phyloP scores from a whole-genome alignment of 2,888 invertebrate genomes.

The Cantharis rufa region DNA sequence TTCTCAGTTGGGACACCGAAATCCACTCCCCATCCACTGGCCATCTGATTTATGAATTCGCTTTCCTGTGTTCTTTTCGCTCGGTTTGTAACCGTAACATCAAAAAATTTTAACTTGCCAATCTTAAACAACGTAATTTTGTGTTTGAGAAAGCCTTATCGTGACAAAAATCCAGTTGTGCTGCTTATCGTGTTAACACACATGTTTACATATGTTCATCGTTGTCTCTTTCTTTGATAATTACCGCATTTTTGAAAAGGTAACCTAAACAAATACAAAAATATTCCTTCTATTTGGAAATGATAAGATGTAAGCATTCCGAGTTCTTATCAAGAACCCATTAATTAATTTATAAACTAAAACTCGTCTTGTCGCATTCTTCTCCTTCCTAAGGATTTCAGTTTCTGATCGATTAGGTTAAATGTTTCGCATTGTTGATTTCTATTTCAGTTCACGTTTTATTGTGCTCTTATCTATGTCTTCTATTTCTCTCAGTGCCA shows the following conservation, averaged over 20 bases:
- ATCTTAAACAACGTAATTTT: background rate
- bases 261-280: constrained; percentile 16
- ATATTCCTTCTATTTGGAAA: background rate
- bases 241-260: constrained; percentile 21
- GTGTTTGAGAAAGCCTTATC: background rate
- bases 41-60: constrained; percentile 47
- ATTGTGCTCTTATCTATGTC: constrained; percentile 30
- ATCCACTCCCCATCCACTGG: constrained; percentile 45
- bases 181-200: constrained; percentile 22
- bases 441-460: constrained; percentile 14
- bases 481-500: constrained; percentile 26
- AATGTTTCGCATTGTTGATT: constrained; percentile 7
- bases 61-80: constrained; percentile 32
- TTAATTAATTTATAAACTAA: background rate
- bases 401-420: background rate
- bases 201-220: constrained; percentile 28
- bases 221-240: constrained; percentile 15
- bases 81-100: constrained; percentile 21
- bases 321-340: background rate
- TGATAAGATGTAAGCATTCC: background rate
- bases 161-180: constrained; percentile 15
- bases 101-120: background rate
- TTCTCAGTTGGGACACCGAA: constrained; percentile 44
- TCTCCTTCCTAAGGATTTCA: background rate
- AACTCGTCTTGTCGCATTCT: background rate